These are phyloP conservation scores for Epinotia ramella DNA, from an alignment of 2,888 invertebrate genomes.

Conservation along the genomic window DNA sequence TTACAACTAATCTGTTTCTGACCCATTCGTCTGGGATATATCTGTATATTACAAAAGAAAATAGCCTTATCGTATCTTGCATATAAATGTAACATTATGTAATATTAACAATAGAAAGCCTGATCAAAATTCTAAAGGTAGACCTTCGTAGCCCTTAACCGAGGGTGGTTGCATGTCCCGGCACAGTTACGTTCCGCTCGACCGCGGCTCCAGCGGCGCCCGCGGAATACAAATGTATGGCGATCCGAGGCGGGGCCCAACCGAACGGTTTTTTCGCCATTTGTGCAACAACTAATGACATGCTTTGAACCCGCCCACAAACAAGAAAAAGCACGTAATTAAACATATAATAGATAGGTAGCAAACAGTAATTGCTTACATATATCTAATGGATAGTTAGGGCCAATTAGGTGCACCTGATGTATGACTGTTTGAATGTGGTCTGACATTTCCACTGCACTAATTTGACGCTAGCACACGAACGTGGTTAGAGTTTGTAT, in stretches of 20 bases:
- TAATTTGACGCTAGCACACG: constrained; percentile 26
- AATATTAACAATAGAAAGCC: constrained; percentile 15
- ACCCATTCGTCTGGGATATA: neutral
- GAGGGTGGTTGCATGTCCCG: constrained; percentile 62
- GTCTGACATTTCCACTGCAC: constrained; percentile 35
- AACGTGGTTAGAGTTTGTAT: constrained; percentile 30
- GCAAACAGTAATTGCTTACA: constrained; percentile 40
- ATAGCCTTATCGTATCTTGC: neutral
- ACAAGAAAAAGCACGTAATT: constrained; percentile 47
- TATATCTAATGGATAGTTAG: constrained; percentile 44
- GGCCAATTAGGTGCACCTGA: constrained; percentile 41
- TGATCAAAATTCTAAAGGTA: constrained; percentile 26
- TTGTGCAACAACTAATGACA: constrained; percentile 67
- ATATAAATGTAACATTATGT: constrained; percentile 10
- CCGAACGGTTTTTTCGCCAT: constrained; percentile 63
- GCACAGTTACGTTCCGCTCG: constrained; percentile 64
- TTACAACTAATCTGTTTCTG: neutral
- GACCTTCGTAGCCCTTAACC: constrained; percentile 23
- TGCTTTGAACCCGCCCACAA: constrained; percentile 61
- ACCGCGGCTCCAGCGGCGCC: constrained; percentile 48
- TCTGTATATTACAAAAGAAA: neutral
- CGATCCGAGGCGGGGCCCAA: constrained; percentile 59
- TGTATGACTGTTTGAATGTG: constrained; percentile 37
- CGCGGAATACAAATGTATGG: constrained; percentile 65
- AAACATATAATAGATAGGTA: constrained; percentile 44